Evolutionary conservation across 2,113 vertebrate species (phyloP), one percentile per base, ranked within the genome.

Genomic region (Saguinus imperator): DNA sequence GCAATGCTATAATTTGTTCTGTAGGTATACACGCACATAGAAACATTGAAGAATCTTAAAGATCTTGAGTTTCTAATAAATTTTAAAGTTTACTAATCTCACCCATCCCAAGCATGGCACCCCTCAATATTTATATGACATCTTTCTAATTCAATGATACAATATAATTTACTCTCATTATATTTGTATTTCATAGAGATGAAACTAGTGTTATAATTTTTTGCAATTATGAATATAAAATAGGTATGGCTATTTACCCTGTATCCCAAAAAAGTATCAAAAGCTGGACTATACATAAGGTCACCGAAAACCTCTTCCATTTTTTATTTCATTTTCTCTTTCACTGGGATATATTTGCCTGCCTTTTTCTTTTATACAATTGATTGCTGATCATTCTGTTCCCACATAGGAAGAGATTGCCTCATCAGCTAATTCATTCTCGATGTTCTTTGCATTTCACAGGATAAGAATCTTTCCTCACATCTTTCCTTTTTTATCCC

Each of bases 81-180:
- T 70, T 72, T 73, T 89, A 76, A 70, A 80, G 35, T 7, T 66
- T 89, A 20, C 45, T 86, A 79, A 77, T 40, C 55, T 93, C 13
- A 40, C 23, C 57, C 16, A 81, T 72, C 9, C 5, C n/a, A 87
- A 82, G 9, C 11, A 70, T 82, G 72, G 13, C 29, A 43, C 3
- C 23, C n/a, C 48, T 85, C 27, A 77, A 68, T 5, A 77, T 64
- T 95, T 70, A 57, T 35, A 87, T 57, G 37, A 58, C 29, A 37
- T 77, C 8, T 79, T 83, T 58, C 17, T 85, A 64, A n/a, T 79
- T 82, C 35, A 70, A 21, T 83, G 73, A 73, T 1, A 43, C 14
- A 94, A 50, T 90, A 45, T 95, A 87, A 96, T 97, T 97, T 98
- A 3, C n/a, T 95, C 43, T 84, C 55, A 73, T 40, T 18, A 6